These are phyloP conservation scores for Xyrichtys novacula DNA, from an alignment of 2,797 vertebrate species.

Conservation along the genomic window DNA sequence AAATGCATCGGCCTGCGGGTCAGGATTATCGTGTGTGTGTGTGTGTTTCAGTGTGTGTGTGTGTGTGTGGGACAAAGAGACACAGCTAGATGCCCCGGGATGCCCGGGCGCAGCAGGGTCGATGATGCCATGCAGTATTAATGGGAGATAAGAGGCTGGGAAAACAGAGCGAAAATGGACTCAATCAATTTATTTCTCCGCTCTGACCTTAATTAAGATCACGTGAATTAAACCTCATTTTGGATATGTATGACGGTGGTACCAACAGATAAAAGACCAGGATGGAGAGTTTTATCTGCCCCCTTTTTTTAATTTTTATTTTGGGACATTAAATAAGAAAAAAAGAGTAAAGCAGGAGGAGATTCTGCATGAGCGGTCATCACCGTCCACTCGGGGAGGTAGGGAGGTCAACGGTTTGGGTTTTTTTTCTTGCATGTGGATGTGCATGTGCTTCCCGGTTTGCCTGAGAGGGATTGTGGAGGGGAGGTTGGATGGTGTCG, in stretches of 20 bases:
- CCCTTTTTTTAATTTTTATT: conserved; percentile 48
- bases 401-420: no score
- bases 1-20: conserved; percentile 59
- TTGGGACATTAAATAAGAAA: not conserved
- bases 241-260: conserved; percentile 80
- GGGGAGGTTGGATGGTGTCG: conserved; percentile 7
- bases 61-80: conserved; percentile 31
- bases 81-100: conserved; percentile 49
- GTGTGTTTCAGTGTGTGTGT: conserved; percentile 11
- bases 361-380: conserved; percentile 71
- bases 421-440: conserved; percentile 72
- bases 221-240: conserved; percentile 51
- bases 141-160: conserved; percentile 70
- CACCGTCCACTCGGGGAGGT: conserved; percentile 11
- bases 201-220: conserved; percentile 73
- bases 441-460: conserved; percentile 74
- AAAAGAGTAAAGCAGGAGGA: conserved; percentile 40
- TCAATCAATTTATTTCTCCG: conserved; percentile 56
- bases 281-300: conserved; percentile 16
- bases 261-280: conserved; percentile 54
- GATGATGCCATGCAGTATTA: conserved; percentile 73
- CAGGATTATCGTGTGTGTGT: conserved; percentile 37
- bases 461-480: conserved; percentile 40
- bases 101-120: conserved; percentile 53
- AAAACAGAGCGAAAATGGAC: conserved; percentile 59